Base-by-base conservation (phyloP, 2,113 vertebrate genomes). In the Plecturocebus donacophilus region DNA sequence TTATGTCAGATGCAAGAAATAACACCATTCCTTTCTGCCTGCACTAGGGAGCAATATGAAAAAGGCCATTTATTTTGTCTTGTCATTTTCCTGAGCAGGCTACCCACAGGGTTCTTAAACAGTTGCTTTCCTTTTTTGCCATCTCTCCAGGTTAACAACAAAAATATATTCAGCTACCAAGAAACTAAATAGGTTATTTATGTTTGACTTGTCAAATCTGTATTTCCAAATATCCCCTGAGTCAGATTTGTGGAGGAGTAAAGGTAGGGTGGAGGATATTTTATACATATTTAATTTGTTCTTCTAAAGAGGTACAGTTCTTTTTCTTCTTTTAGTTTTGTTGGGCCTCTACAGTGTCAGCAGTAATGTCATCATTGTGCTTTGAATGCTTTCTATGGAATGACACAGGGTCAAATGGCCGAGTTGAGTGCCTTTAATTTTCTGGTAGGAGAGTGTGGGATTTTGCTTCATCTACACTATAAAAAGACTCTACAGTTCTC, bases 101-200 rank as follows among this genome's bases (percentile, higher is more conserved):
- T 98, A 96, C 94, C 93, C 94, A 96, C 49, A 68, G 73, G 86
- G 83, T 90, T 89, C 82, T 97, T 97, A 95, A 97, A 94, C 81
- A 95, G 94, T 71, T 92, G 83, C 96, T 96, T 98, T 98, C 89
- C 93, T 97, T 89, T 97, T 97, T 95, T 94, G 82, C 89, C 93
- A 94, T 95, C 94, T 95, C 91, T 94, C 89, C 95, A 96, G 75
- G 68, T 97, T 97, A 97, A 97, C 87, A 94, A 93, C 89, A 94
- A 94, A 97, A 95, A 97, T 96, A 94, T 89, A 97, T 95, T 95
- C 91, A 89, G 83, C 75, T 80, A 97, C 93, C 25, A 93, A 93
- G 79, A 91, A 97, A 94, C 73, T 96, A 96, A 97, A 96, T 75
- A 94, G 89, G 86, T 96, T 96, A 97, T 96, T 97, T 96, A 97